Evolutionary conservation across 2,113 vertebrate species (phyloP), one percentile per base, ranked within the genome.

Genomic region (Hyaena hyaena): DNA sequence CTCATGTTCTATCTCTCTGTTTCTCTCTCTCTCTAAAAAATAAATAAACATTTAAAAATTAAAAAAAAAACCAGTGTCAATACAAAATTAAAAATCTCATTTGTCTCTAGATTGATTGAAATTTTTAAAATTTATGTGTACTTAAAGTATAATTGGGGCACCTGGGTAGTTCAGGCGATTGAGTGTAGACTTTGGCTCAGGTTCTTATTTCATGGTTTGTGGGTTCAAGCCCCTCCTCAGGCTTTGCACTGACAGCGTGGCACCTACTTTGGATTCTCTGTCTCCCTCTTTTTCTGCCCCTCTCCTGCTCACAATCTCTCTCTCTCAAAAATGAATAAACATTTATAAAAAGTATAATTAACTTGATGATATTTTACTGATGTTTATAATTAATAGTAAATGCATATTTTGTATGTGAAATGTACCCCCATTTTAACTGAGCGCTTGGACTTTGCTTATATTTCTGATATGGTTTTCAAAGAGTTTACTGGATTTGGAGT

Each of bases 21-120:
- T 17, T 55, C 53, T 55, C 16, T 50, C 50, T 50, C 50, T 55
- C 53, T 50, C 50, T 50, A 11, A 55, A 55, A 55, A 55, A 55
- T 55, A 55, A 55, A 55, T 55, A 55, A 55, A 55, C 10, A 55
- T 55, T 55, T 55, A 55, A 55, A 55, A 55, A 55, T 17, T 55
- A 55, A 55, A 50, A 48, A 48, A 48, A 50, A 12, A 50, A 12
- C 3, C 39, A 55, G 53, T 55, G 55, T 81, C n/a, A 95, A 35
- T 65, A 63, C 2, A 92, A 89, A 96, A 88, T 31, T 1, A 93
- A 79, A 69, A 71, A 28, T 26, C 26, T 87, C 7, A 50, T 77
- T 95, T 91, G 65, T 90, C 58, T 94, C 35, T 90, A 84, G 63
- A 35, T n/a, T 87, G 79, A 79, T 24, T 87, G 26, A 94, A 97